Evolutionary conservation across 2,888 invertebrate genomes (phyloP).

Genomic region (Acrocyrtus sp.): DNA sequence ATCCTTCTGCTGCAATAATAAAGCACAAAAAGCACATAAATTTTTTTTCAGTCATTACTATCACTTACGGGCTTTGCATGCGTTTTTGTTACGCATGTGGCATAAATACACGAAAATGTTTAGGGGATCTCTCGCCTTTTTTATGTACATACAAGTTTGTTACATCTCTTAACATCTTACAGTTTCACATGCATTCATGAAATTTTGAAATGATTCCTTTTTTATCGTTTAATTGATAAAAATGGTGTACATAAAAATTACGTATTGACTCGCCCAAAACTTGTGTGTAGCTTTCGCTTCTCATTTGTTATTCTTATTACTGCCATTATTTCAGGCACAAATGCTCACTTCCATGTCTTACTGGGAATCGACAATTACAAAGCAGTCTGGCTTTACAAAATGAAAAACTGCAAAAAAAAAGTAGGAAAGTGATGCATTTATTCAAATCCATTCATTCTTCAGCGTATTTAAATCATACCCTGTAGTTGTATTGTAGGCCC

Average conservation of each 20-base stretch:
- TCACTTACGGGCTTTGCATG: not conserved
- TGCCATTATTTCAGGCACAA: too few species aligned
- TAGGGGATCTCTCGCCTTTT: not conserved
- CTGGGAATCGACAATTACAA: too few species aligned
- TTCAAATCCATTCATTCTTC: too few species aligned
- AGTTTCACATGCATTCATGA: conserved; percentile 4
- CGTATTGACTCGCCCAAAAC: too few species aligned
- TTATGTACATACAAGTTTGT: conserved; percentile 7
- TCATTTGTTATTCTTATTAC: too few species aligned
- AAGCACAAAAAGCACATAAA: conserved; percentile 28
- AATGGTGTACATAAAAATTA: too few species aligned
- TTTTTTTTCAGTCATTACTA: too few species aligned
- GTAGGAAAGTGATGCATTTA: too few species aligned
- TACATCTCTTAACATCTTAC: not conserved
- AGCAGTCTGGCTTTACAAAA: too few species aligned
- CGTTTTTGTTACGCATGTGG: conserved; percentile 1
- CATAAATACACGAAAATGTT: not conserved
- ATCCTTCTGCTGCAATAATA: conserved; percentile 11
- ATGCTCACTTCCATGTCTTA: too few species aligned
- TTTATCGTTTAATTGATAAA: conserved; percentile 28
- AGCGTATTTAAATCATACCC: conserved; percentile 48
- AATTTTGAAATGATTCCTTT: conserved; percentile 38
- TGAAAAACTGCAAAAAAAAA: too few species aligned
- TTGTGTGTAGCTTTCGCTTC: conserved; percentile 34
- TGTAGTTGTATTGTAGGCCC: conserved; percentile 57